Evolutionary conservation across 2,113 vertebrate species (phyloP).

Genomic region (Sinocyclocheilus grahami): DNA sequence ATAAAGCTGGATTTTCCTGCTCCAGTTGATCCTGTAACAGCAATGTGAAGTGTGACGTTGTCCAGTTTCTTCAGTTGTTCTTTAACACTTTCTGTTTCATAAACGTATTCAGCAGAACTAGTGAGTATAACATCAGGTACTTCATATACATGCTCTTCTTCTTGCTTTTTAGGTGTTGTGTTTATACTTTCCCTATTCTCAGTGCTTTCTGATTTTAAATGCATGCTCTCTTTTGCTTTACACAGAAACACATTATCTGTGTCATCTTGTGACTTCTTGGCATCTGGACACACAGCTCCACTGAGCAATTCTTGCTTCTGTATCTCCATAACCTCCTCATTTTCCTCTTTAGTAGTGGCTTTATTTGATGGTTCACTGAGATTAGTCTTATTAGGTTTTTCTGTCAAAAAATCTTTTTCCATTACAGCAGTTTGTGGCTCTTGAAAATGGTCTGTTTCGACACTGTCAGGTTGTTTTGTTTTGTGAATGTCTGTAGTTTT

Average conservation of each 20-base stretch:
- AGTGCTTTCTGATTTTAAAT: conserved; percentile 2
- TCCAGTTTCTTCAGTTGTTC: conserved; percentile 16
- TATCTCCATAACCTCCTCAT: not conserved
- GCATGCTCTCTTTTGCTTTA: not conserved
- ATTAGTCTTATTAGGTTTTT: not conserved
- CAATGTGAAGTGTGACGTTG: conserved; percentile 66
- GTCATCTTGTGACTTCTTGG: not conserved
- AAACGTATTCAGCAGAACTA: not conserved
- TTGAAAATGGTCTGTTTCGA: not conserved
- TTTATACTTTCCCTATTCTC: not conserved
- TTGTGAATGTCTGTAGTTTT: not conserved
- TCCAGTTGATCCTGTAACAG: conserved; percentile 70
- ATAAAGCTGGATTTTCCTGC: conserved; percentile 75
- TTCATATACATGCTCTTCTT: not conserved
- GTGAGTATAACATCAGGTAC: not conserved
- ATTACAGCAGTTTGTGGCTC: not conserved
- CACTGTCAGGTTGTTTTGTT: not conserved
- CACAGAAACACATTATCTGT: not conserved
- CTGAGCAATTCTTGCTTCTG: not conserved
- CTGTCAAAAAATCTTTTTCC: not conserved
- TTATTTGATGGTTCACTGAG: not conserved
- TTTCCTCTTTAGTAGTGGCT: not conserved
- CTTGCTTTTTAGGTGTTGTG: not conserved
- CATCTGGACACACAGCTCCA: not conserved
- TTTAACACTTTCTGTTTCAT: not conserved